A percentile compares a stretch with the other conserved stretches of the same genome.
These are phyloP conservation scores for Zaprionus africanus DNA, from an alignment of 1,140 invertebrate genomes.

Conservation along the genomic window DNA sequence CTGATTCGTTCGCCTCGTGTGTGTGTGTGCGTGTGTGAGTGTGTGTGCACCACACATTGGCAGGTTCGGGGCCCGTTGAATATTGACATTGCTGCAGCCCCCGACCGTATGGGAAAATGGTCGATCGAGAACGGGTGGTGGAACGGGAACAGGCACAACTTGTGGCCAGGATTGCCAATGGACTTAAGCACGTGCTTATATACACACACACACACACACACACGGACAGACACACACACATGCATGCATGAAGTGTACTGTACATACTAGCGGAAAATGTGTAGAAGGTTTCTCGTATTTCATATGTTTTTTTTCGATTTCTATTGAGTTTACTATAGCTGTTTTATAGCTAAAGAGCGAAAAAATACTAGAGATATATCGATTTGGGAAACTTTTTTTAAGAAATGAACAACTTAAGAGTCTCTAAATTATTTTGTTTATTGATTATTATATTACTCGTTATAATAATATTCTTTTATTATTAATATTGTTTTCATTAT, in stretches of 20 bases:
- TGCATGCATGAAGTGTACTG: neutral
- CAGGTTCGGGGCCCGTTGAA: slow-evolving; percentile 38
- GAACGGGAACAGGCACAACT: neutral
- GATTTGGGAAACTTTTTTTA: no score
- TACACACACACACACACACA: slow-evolving; percentile 43
- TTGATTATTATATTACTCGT: no score
- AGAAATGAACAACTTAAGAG: no score
- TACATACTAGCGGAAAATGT: slow-evolving; percentile 1
- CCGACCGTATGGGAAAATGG: slow-evolving; percentile 37
- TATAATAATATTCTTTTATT: no score
- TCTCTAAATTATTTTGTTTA: no score
- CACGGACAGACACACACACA: slow-evolving; percentile 2
- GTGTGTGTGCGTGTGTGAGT: neutral
- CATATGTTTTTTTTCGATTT: neutral
- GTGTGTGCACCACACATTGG: slow-evolving; percentile 33
- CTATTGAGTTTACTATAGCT: neutral
- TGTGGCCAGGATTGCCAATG: slow-evolving; percentile 42
- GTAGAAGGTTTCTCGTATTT: neutral
- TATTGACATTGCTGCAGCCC: slow-evolving; percentile 45
- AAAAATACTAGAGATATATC: neutral
- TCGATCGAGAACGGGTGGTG: slow-evolving; percentile 26
- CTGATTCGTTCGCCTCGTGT: slow-evolving; percentile 69
- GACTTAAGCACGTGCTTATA: slow-evolving; percentile 39
- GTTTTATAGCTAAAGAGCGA: neutral
- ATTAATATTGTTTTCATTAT: no score